A percentile compares a stretch with the other conserved stretches of the same genome.
Evolutionary conservation across 1,140 invertebrate genomes (phyloP).

Genomic region (Tenebrio molitor): DNA sequence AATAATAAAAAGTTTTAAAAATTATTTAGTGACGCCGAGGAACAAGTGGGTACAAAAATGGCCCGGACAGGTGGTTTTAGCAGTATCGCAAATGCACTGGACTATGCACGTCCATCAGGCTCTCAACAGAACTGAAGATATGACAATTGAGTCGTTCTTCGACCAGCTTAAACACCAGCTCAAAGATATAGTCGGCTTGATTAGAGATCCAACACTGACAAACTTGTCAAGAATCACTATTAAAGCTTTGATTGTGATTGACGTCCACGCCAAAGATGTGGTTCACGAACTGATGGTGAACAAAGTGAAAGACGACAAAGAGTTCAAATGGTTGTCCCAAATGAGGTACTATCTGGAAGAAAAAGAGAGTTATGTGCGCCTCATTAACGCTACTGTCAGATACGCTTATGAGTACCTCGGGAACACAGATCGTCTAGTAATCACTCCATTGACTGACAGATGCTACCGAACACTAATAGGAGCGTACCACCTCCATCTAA

Average conservation of each 20-base stretch:
- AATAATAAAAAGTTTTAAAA: conserved; percentile 78
- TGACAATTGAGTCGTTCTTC: conserved; percentile 66
- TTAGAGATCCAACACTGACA: conserved; percentile 70
- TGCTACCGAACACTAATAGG: conserved; percentile 80
- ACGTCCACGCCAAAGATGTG: conserved; percentile 93
- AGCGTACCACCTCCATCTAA: conserved; percentile 78
- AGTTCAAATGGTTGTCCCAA: conserved; percentile 94
- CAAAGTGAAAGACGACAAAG: conserved; percentile 78
- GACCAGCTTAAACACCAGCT: conserved; percentile 67
- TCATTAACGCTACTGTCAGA: conserved; percentile 89
- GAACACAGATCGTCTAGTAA: conserved; percentile 88
- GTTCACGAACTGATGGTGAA: conserved; percentile 80
- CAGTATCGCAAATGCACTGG: conserved; percentile 92
- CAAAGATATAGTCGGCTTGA: conserved; percentile 75
- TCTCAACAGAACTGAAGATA: conserved; percentile 72
- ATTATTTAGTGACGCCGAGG: conserved; percentile 76
- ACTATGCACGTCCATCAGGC: conserved; percentile 82
- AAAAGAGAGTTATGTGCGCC: conserved; percentile 81
- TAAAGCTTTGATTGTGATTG: conserved; percentile 89
- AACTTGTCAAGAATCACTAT: conserved; percentile 82
- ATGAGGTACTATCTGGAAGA: conserved; percentile 88
- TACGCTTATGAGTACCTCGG: conserved; percentile 98
- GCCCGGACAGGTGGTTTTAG: conserved; percentile 91
- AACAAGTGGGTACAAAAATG: conserved; percentile 85
- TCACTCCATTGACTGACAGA: conserved; percentile 90